Evolutionary conservation across 2,797 vertebrate species (phyloP).

Genomic region (Falco cherrug): DNA sequence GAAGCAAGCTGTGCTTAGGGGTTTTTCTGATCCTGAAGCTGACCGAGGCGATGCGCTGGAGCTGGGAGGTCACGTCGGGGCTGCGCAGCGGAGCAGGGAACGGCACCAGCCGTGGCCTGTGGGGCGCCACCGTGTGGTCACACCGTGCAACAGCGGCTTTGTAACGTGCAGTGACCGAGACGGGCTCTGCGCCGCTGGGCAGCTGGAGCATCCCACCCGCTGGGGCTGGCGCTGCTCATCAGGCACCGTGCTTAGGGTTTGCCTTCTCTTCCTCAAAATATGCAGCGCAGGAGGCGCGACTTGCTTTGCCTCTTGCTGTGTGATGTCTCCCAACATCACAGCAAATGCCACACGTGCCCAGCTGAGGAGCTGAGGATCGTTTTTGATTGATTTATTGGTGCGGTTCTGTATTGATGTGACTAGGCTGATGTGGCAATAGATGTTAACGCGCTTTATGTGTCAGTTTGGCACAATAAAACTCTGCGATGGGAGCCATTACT

Average conservation of each 20-base stretch:
- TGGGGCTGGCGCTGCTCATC: background rate
- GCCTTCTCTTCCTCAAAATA: background rate
- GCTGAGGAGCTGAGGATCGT: background rate
- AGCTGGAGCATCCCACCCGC: no score
- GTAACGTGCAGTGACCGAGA: accelerated
- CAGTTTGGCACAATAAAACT: background rate
- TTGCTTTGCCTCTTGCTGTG: background rate
- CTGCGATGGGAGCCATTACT: background rate
- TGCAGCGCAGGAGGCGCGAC: accelerated
- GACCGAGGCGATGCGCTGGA: accelerated
- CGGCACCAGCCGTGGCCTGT: no score
- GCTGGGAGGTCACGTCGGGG: background rate
- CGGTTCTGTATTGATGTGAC: background rate
- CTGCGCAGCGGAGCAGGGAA: background rate
- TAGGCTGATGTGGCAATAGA: background rate
- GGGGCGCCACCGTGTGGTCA: slow-evolving; percentile 10
- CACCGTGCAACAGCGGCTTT: accelerated
- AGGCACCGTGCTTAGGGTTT: accelerated
- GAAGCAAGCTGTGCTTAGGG: background rate
- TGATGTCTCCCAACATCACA: background rate
- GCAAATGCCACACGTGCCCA: accelerated
- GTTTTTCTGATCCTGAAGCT: no score
- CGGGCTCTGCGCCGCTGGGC: background rate
- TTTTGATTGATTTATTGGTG: background rate
- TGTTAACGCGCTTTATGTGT: background rate